These are phyloP conservation scores for Plecotus auritus DNA, from an alignment of 2,113 vertebrate species.

Conservation along the genomic window DNA sequence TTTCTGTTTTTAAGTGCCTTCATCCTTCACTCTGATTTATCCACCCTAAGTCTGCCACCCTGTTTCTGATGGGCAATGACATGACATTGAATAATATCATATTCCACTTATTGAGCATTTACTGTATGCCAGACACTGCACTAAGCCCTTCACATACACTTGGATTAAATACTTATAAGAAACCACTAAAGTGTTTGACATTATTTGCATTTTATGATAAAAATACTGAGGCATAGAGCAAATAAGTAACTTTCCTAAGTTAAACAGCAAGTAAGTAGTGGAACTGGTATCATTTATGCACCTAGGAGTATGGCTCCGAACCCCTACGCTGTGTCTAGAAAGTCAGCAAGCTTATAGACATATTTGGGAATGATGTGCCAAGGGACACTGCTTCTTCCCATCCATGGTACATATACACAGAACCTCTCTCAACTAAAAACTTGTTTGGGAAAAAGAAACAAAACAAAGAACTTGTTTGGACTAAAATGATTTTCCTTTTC, in stretches of 20 bases:
- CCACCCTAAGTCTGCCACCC: not conserved
- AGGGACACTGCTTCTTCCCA: not conserved
- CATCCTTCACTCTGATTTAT: not conserved
- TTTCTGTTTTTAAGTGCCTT: not conserved
- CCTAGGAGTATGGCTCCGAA: not conserved
- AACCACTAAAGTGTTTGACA: not conserved
- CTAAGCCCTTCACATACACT: not conserved
- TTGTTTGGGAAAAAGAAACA: not conserved
- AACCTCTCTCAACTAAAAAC: not conserved
- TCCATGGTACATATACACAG: not conserved
- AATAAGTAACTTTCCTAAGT: not conserved
- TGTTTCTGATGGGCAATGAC: not conserved
- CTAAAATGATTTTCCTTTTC: not conserved
- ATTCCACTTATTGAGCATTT: not conserved
- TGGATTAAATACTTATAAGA: not conserved
- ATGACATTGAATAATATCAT: not conserved
- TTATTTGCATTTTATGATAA: conserved; percentile 11
- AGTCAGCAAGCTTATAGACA: not conserved
- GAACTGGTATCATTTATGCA: not conserved
- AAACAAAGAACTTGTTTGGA: not conserved
- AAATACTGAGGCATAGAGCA: not conserved
- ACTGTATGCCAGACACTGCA: not conserved
- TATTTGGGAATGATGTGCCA: not conserved
- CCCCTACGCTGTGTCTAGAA: not conserved
- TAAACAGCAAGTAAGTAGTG: not conserved